Conservation (phyloP, 2,888 invertebrate species). For the Aplocera efformata region DNA sequence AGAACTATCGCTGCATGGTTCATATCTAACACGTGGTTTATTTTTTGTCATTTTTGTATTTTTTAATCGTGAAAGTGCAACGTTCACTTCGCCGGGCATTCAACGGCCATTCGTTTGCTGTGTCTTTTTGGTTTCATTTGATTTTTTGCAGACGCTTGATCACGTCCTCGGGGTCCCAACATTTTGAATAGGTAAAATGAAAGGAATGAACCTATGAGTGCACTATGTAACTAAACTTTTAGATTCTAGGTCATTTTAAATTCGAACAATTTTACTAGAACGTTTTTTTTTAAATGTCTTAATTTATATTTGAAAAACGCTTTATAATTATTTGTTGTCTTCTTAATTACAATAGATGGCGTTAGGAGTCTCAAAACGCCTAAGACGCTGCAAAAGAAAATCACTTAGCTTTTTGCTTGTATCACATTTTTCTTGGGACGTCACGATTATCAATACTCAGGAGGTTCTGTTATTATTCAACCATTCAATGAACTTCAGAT, state of each 20-base stretch:
- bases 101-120: constrained; percentile 65
- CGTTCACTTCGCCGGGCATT: constrained; percentile 72
- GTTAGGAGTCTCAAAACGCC: constrained; percentile 43
- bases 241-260: neutral
- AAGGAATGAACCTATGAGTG: neutral
- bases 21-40: constrained; percentile 61
- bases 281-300: constrained; percentile 1
- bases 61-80: constrained; percentile 76
- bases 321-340: constrained; percentile 34
- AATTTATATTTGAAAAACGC: too few relatives aligned
- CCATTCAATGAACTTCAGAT: too few relatives aligned
- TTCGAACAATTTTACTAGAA: neutral
- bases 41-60: constrained; percentile 60
- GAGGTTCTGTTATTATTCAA: too few relatives aligned
- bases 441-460: too few relatives aligned
- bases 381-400: too few relatives aligned
- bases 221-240: constrained; percentile 1
- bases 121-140: constrained; percentile 71
- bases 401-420: too few relatives aligned
- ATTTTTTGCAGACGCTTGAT: constrained; percentile 69
- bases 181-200: constrained; percentile 4
- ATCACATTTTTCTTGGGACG: too few relatives aligned
- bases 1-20: constrained; percentile 60
- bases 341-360: constrained; percentile 68
- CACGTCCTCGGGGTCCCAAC: constrained; percentile 45